Evolutionary conservation across 2,888 invertebrate species (phyloP).

Genomic region (Norana najaformis): DNA sequence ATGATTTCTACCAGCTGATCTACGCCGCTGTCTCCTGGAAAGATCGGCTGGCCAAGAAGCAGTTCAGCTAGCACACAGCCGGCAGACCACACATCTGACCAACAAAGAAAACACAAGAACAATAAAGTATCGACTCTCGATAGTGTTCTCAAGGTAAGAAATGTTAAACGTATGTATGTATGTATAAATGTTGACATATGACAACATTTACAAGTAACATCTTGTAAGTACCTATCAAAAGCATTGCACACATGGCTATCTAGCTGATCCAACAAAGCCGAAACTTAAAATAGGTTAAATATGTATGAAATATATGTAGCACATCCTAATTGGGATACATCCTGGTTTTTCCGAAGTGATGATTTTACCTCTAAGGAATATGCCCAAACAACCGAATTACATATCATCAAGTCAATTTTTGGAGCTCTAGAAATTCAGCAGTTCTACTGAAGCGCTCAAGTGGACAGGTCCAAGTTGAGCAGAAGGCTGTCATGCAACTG

Average conservation of each 20-base stretch:
- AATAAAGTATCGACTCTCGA: not conserved
- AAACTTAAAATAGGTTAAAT: too few relatives aligned
- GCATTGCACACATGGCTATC: not conserved
- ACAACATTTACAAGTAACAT: not conserved
- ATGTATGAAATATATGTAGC: not conserved
- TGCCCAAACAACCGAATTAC: not conserved
- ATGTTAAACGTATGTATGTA: not conserved
- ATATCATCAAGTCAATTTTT: not conserved
- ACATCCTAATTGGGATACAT: not conserved
- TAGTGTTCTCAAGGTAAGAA: not conserved
- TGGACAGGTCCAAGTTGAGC: not conserved
- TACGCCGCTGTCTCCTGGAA: conserved; percentile 97
- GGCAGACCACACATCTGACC: conserved; percentile 93
- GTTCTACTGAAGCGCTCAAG: not conserved
- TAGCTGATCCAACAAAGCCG: not conserved
- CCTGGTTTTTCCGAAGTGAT: not conserved
- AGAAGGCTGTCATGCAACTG: not conserved
- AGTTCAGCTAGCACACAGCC: conserved; percentile 98
- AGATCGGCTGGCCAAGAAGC: conserved; percentile 95
- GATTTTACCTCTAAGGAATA: not conserved
- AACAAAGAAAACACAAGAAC: not conserved
- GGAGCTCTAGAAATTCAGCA: not conserved
- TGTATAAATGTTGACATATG: not conserved
- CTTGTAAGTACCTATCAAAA: not conserved
- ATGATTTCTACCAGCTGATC: conserved; percentile 99